Evolutionary conservation across 2,113 vertebrate species (phyloP).

Genomic region (Regulus satrapa): DNA sequence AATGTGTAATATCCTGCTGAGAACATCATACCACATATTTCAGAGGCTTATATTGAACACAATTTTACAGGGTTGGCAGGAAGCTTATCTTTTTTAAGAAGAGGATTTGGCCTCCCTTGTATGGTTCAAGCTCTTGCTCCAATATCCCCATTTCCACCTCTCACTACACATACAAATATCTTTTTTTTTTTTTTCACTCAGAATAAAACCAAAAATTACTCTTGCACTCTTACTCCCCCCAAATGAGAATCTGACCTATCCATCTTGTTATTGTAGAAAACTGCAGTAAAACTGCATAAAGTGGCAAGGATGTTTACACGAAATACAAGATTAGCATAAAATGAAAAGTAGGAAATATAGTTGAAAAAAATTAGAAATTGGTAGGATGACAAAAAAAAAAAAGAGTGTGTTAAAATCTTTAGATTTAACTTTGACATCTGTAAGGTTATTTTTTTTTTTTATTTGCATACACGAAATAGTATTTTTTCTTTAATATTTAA

Average conservation of each 20-base stretch:
- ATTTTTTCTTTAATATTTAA: not conserved
- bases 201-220: not conserved
- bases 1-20: not conserved
- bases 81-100: not conserved
- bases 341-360: not conserved
- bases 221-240: not conserved
- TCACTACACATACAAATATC: not conserved
- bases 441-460: not conserved
- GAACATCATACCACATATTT: not conserved
- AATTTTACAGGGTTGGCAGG: not conserved
- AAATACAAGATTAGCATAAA: not conserved
- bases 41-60: not conserved
- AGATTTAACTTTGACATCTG: not conserved
- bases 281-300: not conserved
- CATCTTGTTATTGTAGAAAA: not conserved
- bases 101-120: not conserved
- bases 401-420: not conserved
- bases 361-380: not conserved
- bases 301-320: not conserved
- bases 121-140: not conserved
- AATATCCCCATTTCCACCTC: not conserved
- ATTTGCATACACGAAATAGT: not conserved
- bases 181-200: rapidly evolving
- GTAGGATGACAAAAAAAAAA: not conserved
- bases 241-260: not conserved